These are phyloP conservation scores for Brachypalpus laphriformis DNA, from an alignment of 2,888 invertebrate genomes.

Conservation along the genomic window DNA sequence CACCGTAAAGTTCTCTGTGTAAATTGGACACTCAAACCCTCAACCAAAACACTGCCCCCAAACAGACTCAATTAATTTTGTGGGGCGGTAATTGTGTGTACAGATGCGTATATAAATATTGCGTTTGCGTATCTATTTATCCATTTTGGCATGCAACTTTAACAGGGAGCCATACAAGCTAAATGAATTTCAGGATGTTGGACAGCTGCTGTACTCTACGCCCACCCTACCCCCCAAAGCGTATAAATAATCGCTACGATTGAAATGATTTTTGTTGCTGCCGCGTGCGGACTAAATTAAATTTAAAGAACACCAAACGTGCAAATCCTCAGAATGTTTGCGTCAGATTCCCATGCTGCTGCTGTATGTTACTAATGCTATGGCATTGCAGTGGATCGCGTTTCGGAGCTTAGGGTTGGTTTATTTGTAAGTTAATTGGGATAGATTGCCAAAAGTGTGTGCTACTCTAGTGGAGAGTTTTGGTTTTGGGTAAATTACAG, in stretches of 20 bases:
- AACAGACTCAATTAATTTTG: conserved; percentile 69
- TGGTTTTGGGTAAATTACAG: background rate
- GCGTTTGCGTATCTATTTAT: conserved; percentile 40
- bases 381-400: background rate
- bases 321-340: conserved; percentile 8
- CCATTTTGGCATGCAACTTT: conserved; percentile 41
- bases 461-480: background rate
- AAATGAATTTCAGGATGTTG: conserved; percentile 47
- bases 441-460: background rate
- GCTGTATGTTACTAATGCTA: background rate
- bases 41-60: background rate
- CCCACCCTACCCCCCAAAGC: background rate
- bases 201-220: background rate
- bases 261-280: conserved; percentile 36
- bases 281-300: background rate
- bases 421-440: conserved; percentile 5
- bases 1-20: conserved; percentile 22
- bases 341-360: background rate
- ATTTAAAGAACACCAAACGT: conserved; percentile 41
- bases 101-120: conserved; percentile 71
- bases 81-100: conserved; percentile 69
- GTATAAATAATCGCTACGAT: conserved; percentile 48
- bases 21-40: background rate
- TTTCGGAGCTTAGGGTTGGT: background rate
- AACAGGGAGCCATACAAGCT: conserved; percentile 29